Evolutionary conservation across 2,797 vertebrate species (phyloP).

Genomic region (Tragopan temminckii): DNA sequence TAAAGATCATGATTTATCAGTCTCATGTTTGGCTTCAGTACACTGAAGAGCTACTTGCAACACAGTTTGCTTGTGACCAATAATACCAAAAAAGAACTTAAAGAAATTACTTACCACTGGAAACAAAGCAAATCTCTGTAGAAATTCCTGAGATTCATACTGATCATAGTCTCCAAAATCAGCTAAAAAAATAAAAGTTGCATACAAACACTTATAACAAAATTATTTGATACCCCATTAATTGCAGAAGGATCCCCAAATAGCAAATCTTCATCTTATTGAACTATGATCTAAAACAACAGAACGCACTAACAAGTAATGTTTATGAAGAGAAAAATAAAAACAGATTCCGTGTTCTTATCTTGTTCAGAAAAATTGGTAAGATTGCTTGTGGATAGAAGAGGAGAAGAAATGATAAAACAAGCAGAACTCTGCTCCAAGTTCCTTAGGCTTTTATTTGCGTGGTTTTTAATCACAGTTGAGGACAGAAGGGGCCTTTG

Average conservation of each 20-base stretch:
- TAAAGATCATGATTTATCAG: not conserved
- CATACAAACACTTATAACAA: conserved; percentile 28
- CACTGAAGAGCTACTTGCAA: not conserved
- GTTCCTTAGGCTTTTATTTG: not conserved
- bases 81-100: not conserved
- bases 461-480: not conserved
- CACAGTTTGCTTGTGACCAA: not conserved
- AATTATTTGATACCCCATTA: not conserved
- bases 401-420: not conserved
- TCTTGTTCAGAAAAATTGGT: not conserved
- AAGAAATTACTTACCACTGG: conserved; percentile 90
- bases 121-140: conserved; percentile 95
- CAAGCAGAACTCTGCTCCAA: not conserved
- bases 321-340: not conserved
- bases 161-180: conserved; percentile 98
- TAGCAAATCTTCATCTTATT: not conserved
- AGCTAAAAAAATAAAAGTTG: conserved; percentile 81
- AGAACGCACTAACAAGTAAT: not conserved
- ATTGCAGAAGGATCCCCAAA: not conserved
- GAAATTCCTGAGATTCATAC: conserved; percentile 98
- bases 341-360: not conserved
- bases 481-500: not conserved
- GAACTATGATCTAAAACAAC: not conserved
- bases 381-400: not conserved
- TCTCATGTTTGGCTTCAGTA: not conserved